Base-by-base conservation (phyloP, 1,140 invertebrate genomes). In the Diploscapter pachys region DNA sequence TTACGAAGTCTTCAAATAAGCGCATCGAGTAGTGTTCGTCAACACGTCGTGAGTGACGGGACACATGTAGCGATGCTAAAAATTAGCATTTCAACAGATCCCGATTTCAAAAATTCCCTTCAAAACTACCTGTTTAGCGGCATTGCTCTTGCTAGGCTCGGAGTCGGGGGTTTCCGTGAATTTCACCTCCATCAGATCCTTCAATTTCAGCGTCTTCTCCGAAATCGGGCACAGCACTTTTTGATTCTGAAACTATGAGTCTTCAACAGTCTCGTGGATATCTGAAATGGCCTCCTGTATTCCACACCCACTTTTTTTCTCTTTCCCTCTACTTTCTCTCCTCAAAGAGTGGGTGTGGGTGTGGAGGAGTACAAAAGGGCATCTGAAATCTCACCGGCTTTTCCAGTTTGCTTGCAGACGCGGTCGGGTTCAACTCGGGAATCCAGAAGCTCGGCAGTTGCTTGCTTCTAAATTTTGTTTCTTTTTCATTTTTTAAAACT, bases 31-130 rank as follows among this genome's bases (percentile, higher is more conserved):
- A 31, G 93, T 93, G 88, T 99, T 98, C 76, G 93, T 92, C 8
- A 99, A 87, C 68, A 96, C 90, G 88, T 99, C 97, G 87, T 95
- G 92, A 51, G 95, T 98, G 0, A 99, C 92, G 4, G 96, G 92
- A 87, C 97, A 99, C 90, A 96, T 96, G 86, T 96, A 99, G 83
- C 95, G 89, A 65, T 31, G 31, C 31, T 31, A 31, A 31, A 31
- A 31, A 31, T 31, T 31, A 31, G 31, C 31, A 31, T 31, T 31
- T 31, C 31, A 31, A 31, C 31, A 31, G 1, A 31, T 31, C 31
- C 31, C 31, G 31, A 31, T 31, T 31, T 31, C 31, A 31, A 31
- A 31, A 31, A n/a, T n/a, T n/a, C n/a, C n/a, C n/a, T n/a, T n/a
- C n/a, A 31, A 31, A 31, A 31, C 31, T 31, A 31, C 31, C 31